phyloP scores from a whole-genome alignment of 2,888 invertebrate species.

The Bombyx huttoni region DNA sequence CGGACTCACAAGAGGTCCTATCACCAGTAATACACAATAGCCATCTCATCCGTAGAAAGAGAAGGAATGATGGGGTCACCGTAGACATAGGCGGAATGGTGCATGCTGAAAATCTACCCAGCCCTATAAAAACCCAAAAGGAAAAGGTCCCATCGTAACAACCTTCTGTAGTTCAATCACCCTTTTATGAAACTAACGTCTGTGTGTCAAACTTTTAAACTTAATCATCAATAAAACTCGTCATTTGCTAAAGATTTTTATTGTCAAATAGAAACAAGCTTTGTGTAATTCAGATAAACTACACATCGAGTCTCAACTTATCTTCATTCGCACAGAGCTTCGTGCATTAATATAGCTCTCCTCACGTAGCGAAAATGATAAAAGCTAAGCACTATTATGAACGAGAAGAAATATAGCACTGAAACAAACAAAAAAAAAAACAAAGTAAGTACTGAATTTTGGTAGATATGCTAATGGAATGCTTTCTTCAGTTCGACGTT shows the following conservation, averaged over 20 bases:
- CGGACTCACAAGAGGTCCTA: too few species aligned
- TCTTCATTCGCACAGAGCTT: constrained; percentile 44
- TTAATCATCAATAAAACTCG: too few species aligned
- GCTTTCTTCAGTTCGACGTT: background rate
- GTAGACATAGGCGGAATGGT: too few species aligned
- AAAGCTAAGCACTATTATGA: constrained; percentile 58
- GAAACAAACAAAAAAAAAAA: constrained; percentile 19
- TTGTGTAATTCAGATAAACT: background rate
- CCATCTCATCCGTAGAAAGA: too few species aligned
- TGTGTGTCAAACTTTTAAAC: too few species aligned
- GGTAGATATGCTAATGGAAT: background rate
- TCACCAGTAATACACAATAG: too few species aligned
- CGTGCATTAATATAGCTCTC: constrained; percentile 55
- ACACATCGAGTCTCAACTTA: background rate
- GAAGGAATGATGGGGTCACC: too few species aligned
- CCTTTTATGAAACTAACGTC: too few species aligned
- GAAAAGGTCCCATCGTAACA: too few species aligned
- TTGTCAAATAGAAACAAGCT: background rate
- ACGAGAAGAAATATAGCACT: constrained; percentile 58
- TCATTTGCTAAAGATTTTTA: background rate
- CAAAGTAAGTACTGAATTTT: constrained; percentile 1
- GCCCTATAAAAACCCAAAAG: too few species aligned
- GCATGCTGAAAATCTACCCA: too few species aligned
- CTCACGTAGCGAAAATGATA: constrained; percentile 63
- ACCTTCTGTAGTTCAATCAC: too few species aligned